Evolutionary conservation across 1,140 invertebrate species (phyloP), one percentile per base, ranked within the genome.

Genomic region (Calliphora vicina): DNA sequence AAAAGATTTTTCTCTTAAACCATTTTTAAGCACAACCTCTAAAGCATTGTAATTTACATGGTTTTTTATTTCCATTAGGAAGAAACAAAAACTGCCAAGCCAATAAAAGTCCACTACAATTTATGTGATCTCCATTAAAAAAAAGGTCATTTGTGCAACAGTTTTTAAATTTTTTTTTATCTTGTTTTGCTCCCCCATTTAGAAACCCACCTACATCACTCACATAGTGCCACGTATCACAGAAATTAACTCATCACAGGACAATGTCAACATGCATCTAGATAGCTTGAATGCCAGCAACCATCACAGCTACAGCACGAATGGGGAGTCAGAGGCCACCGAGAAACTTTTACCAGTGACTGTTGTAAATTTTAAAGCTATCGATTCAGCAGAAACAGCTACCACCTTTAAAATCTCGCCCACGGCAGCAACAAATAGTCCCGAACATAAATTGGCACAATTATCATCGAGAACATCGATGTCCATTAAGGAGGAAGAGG

Each of bases 391-490:
- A n/a, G 45, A 50, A 50, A 12, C 13, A 6, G 6, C 35, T 10
- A 10, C 6, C n/a, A 23, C 0, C 74, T n/a, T 23, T 67, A 67
- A 67, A 23, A 10, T 29, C 6, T 78, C 74, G 20, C 74, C 74
- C 15, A 20, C 83, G 61, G 29, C 74, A 72, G n/a, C 26, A 15
- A 25, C 27, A 35, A 90, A 91, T 61, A 92, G 91, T 82, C 91
- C 92, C 82, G 92, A 92, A 83, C 91, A 88, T 13, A 91, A 90
- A 0, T 23, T 87, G 45, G 29, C 86, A n/a, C 86, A 20, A 84
- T 91, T 72, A 86, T 91, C 43, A 87, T 92, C 84, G 80, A 91
- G 86, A 90, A 92, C 85, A 91, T 93, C 85, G 80, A 89, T 87
- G 87, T 86, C 86, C 82, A 90, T 87, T 42, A 87, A 88, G 61